Conservation (phyloP, 2,113 vertebrate genomes). For the Deroptyus accipitrinus region DNA sequence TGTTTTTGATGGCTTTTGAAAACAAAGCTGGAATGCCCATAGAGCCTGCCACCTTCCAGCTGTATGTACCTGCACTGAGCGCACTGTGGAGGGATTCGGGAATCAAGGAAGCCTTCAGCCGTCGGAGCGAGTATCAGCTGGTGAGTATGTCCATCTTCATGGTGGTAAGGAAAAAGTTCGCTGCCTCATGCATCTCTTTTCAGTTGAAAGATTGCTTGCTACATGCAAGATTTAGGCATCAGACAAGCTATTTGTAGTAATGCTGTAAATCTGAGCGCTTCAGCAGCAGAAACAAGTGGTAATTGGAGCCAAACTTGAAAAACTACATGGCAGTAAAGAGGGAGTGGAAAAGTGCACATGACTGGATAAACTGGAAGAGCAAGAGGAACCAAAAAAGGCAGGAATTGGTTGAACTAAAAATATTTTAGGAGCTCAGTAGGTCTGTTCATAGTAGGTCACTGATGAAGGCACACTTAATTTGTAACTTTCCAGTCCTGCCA, state of each 20-base stretch:
- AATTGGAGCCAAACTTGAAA: slow-evolving; percentile 41
- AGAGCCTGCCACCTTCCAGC: slow-evolving; percentile 92
- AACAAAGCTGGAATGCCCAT: slow-evolving; percentile 86
- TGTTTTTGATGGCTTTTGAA: slow-evolving; percentile 97
- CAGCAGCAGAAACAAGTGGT: neutral
- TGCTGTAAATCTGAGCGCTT: slow-evolving; percentile 4
- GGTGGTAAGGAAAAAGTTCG: neutral
- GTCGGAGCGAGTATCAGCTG: slow-evolving; percentile 94
- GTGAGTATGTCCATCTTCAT: slow-evolving; percentile 72
- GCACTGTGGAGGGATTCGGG: slow-evolving; percentile 89
- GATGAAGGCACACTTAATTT: slow-evolving; percentile 36
- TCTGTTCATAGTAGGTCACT: slow-evolving; percentile 19
- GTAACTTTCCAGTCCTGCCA: slow-evolving; percentile 54
- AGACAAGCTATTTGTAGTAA: neutral
- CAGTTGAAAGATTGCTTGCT: neutral
- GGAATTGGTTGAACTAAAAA: slow-evolving; percentile 23
- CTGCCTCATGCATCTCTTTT: neutral
- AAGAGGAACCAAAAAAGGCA: slow-evolving; percentile 41
- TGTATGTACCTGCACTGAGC: slow-evolving; percentile 87
- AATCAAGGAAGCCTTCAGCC: slow-evolving; percentile 88
- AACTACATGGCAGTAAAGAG: slow-evolving; percentile 15
- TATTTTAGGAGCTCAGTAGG: slow-evolving; percentile 9
- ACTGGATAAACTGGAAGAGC: slow-evolving; percentile 47
- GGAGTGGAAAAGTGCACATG: neutral
- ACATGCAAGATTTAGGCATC: neutral